Conservation (phyloP, 2,797 vertebrate species). For the Brachyrhaphis roseni region DNA sequence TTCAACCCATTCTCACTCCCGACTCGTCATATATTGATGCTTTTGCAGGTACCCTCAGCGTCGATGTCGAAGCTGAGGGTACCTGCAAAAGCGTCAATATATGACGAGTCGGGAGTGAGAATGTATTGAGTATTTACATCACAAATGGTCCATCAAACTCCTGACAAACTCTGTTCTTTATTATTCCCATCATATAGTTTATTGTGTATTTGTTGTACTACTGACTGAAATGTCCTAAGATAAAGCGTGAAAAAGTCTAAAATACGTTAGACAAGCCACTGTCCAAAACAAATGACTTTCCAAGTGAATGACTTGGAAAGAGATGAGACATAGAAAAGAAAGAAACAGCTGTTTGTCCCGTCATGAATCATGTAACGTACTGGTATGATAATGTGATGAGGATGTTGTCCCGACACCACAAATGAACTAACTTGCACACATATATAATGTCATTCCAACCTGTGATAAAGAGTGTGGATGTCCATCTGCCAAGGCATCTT, state of each 20-base stretch:
- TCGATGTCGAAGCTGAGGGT: no score
- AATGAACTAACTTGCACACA: slow-evolving; percentile 12
- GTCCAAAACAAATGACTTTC: slow-evolving; percentile 7
- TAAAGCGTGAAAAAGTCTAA: not conserved
- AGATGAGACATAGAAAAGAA: not conserved
- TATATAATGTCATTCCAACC: slow-evolving; percentile 55
- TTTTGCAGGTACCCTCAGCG: no score
- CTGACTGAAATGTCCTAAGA: slow-evolving; percentile 29
- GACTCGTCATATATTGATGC: no score
- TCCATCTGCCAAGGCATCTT: slow-evolving; percentile 67
- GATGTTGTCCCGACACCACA: slow-evolving; percentile 36
- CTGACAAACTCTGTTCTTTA: slow-evolving; percentile 25
- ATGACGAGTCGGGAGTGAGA: no score
- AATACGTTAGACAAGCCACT: not conserved
- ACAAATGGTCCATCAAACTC: slow-evolving; percentile 17
- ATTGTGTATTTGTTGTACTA: slow-evolving; percentile 59
- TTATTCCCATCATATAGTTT: slow-evolving; percentile 33
- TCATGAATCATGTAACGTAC: slow-evolving; percentile 23
- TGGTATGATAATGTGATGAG: slow-evolving; percentile 42
- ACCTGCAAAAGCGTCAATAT: no score
- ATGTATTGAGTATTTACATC: slow-evolving; percentile 6
- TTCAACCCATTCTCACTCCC: no score
- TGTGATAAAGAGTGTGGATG: slow-evolving; percentile 75
- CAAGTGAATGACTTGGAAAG: not conserved
- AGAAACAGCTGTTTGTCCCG: slow-evolving; percentile 4